Evolutionary conservation across 2,113 vertebrate genomes (phyloP).

Genomic region (Montifringilla adamsi): DNA sequence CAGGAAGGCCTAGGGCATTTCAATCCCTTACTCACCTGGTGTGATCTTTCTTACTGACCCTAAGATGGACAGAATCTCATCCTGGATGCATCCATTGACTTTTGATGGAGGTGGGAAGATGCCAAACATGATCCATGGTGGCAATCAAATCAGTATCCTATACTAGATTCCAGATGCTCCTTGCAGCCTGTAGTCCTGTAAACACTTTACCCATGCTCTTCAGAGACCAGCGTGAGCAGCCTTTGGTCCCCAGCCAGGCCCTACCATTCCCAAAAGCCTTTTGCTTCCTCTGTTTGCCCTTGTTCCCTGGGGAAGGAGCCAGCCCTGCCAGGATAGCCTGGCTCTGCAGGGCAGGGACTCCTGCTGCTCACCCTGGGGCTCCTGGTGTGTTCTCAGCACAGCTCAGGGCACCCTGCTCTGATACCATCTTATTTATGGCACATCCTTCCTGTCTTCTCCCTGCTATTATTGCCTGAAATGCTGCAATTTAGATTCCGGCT

Average conservation of each 20-base stretch:
- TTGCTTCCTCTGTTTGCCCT: background rate
- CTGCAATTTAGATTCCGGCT: constrained; percentile 38
- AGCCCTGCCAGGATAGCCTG: background rate
- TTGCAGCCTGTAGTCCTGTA: background rate
- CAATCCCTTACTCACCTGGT: background rate
- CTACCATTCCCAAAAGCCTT: background rate
- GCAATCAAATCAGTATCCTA: background rate
- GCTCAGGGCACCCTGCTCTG: background rate
- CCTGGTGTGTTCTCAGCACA: background rate
- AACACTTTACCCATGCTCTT: background rate
- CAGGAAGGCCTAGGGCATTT: background rate
- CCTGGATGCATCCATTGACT: background rate
- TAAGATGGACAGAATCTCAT: background rate
- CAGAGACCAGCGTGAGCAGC: background rate
- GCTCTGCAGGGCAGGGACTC: background rate
- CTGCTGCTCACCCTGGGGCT: background rate
- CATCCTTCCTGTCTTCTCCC: background rate
- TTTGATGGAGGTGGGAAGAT: background rate
- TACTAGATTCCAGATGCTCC: background rate
- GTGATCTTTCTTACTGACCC: background rate
- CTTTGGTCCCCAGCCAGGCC: background rate
- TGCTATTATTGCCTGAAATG: background rate
- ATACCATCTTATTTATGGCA: background rate
- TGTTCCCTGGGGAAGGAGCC: background rate
- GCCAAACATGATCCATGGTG: background rate